phyloP scores from a whole-genome alignment of 2,888 invertebrate genomes.

The Vandiemenella viatica region DNA sequence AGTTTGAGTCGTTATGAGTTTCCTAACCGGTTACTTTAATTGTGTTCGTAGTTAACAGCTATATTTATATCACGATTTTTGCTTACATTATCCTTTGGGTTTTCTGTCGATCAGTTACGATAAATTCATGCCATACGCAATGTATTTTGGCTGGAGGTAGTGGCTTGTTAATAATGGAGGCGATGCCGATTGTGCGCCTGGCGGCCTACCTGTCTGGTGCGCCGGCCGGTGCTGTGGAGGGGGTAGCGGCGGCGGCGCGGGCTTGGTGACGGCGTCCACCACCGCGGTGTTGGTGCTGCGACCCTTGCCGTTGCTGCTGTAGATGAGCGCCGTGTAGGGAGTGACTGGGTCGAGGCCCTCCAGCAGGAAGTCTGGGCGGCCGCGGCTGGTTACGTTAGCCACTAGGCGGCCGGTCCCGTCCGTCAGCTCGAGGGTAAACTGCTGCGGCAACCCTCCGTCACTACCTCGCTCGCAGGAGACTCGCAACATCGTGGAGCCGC shows the following conservation, averaged over 20 bases:
- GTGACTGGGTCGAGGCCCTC: neutral
- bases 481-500: slow-evolving; percentile 34
- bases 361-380: neutral
- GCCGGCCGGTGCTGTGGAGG: neutral
- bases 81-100: too few species aligned
- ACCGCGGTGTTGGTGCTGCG: too few species aligned
- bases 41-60: too few species aligned
- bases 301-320: neutral
- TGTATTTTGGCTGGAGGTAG: too few species aligned
- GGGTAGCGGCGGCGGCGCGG: neutral
- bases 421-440: slow-evolving; percentile 27
- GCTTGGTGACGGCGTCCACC: neutral
- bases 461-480: slow-evolving; percentile 36
- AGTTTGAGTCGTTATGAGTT: too few species aligned
- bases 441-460: slow-evolving; percentile 36
- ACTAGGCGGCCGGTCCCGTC: neutral
- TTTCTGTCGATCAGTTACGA: too few species aligned
- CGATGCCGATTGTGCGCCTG: too few species aligned
- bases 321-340: neutral
- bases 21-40: too few species aligned
- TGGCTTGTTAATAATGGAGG: too few species aligned
- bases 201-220: neutral
- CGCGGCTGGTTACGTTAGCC: neutral
- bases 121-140: too few species aligned
- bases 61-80: too few species aligned